These are phyloP conservation scores for Parus major DNA, from an alignment of 2,113 vertebrate genomes.

Conservation along the genomic window DNA sequence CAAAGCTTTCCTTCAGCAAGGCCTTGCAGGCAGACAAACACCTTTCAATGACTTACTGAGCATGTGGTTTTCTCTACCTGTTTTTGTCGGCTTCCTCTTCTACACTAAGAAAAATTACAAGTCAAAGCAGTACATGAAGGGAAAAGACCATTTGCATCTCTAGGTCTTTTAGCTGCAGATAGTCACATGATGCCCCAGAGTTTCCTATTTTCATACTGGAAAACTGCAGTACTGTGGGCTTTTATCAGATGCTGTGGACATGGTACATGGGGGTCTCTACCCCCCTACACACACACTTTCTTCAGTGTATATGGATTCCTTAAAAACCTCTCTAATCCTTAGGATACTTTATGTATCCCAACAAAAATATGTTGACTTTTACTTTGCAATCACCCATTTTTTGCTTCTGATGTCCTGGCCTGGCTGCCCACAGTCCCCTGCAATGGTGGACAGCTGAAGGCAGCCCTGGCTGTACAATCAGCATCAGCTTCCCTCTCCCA, in stretches of 20 bases:
- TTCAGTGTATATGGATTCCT: background rate
- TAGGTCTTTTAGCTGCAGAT: background rate
- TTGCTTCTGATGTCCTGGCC: background rate
- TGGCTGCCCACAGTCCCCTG: background rate
- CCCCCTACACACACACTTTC: background rate
- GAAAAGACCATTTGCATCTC: background rate
- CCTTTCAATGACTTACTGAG: background rate
- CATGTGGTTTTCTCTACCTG: background rate
- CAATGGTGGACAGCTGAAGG: background rate
- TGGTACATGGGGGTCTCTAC: no score
- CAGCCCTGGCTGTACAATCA: rapidly evolving
- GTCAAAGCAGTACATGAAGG: background rate
- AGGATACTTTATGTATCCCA: background rate
- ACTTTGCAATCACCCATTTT: background rate
- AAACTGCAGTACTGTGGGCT: background rate
- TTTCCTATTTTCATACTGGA: background rate
- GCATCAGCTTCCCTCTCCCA: background rate
- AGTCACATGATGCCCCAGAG: background rate
- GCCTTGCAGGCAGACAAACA: background rate
- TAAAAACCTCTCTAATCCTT: background rate
- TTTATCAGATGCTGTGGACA: background rate
- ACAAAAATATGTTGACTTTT: background rate
- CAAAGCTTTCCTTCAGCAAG: background rate
- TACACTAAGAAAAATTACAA: background rate
- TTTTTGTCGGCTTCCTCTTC: background rate